Evolutionary conservation across 2,888 invertebrate genomes (phyloP).

Genomic region (Pseudococcus viburni): DNA sequence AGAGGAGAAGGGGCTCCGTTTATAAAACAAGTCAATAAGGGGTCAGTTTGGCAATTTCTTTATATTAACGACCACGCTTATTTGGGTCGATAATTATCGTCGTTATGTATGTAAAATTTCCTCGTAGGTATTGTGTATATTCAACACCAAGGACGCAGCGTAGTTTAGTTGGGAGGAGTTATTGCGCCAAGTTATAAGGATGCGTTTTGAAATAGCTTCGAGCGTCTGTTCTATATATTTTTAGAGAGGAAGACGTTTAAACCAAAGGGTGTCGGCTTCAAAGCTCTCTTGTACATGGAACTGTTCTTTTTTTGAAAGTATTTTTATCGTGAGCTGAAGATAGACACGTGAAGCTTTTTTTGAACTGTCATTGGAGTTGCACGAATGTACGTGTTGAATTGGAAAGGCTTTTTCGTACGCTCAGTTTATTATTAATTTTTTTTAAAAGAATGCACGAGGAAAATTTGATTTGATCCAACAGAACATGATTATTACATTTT

Average conservation of each 20-base stretch:
- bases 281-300: not conserved
- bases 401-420: too few species aligned
- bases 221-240: slow-evolving; percentile 4
- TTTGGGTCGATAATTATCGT: slow-evolving; percentile 23
- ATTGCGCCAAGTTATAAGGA: slow-evolving; percentile 14
- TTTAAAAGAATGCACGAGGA: too few species aligned
- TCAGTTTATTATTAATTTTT: too few species aligned
- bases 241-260: not conserved
- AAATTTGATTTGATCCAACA: too few species aligned
- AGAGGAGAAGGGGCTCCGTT: not conserved
- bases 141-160: slow-evolving; percentile 13
- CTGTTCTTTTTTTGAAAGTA: not conserved
- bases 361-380: not conserved
- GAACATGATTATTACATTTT: too few species aligned
- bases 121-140: slow-evolving; percentile 3
- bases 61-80: slow-evolving; percentile 22
- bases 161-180: slow-evolving; percentile 15
- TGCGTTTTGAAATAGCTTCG: slow-evolving; percentile 31
- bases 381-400: too few species aligned
- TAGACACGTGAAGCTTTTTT: not conserved
- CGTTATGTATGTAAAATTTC: slow-evolving; percentile 1
- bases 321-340: not conserved
- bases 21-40: slow-evolving; percentile 9
- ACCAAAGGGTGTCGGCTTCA: not conserved
- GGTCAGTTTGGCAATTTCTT: slow-evolving; percentile 31